Conservation (phyloP, 2,797 vertebrate species). For the Lacerta bilineata region DNA sequence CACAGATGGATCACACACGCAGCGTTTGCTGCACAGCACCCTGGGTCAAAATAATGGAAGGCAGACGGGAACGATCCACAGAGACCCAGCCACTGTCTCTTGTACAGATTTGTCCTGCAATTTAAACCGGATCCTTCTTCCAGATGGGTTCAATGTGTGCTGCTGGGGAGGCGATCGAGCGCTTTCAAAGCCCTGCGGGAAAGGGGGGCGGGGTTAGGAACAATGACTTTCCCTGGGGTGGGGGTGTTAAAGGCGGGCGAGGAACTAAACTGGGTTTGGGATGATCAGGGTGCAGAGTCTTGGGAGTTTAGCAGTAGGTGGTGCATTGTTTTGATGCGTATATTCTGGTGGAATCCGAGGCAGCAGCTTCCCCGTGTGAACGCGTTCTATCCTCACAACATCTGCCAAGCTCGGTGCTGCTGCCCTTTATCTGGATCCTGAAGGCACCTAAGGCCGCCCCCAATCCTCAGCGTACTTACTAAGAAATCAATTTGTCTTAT, state of each 20-base stretch:
- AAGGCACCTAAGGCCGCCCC: neutral
- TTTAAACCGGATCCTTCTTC: slow-evolving; percentile 79
- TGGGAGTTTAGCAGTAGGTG: neutral
- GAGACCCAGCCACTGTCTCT: slow-evolving; percentile 80
- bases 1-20: slow-evolving; percentile 86
- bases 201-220: no score
- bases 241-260: no score
- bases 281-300: neutral
- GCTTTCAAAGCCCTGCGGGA: neutral
- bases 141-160: slow-evolving; percentile 78
- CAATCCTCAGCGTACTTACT: neutral
- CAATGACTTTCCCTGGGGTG: neutral
- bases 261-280: neutral
- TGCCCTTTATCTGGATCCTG: neutral
- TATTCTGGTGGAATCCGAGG: neutral
- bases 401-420: neutral
- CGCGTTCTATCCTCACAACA: neutral
- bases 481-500: neutral
- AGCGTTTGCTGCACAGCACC: slow-evolving; percentile 74
- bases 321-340: neutral
- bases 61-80: slow-evolving; percentile 81
- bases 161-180: slow-evolving; percentile 33
- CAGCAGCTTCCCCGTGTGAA: neutral
- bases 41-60: slow-evolving; percentile 80
- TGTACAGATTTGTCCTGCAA: slow-evolving; percentile 83